Base-by-base conservation (phyloP, 1,140 invertebrate species). In the Himalopsyche phryganea region DNA sequence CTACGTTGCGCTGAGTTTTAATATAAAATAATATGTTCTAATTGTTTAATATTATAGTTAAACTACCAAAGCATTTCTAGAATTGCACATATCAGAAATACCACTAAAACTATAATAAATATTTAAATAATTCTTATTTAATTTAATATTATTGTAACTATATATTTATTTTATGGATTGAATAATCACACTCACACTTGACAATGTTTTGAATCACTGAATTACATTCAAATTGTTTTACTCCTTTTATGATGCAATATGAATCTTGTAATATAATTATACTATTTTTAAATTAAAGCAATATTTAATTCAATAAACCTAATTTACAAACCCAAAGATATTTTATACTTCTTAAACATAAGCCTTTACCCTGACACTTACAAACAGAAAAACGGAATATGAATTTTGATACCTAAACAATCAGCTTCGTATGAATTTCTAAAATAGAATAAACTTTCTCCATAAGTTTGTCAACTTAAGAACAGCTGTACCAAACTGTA, bases 1-100 rank as follows among this genome's bases (percentile, higher is more conserved):
- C 41, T 58, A 58, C 53, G 58, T 61, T 41, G 13, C 45, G 47
- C 45, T 38, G 19, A 20, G 36, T 36, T 54, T 54, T 54, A 11
- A 54, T 54, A 46, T 38, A 54, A 45, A 54, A 54, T 45, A 36
- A 11, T 28, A 15, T 44, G 15, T 44, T 41, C 15, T 41, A 13
- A 13, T 41, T 13, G n/a, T 14, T 14, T 41, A 41, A 41, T 41
- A 41, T 11, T 41, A 14, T 17, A 18, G 41, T 44, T 19, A 44
- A 7, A 9, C 6, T 15, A 44, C 14, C n/a, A 44, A 44, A 44
- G 19, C 19, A 19, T 44, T 18, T 18, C 41, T 44, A 19, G 41
- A 44, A 18, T 44, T 49, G 20, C 10, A 49, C 47, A 28, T 28
- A 28, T 28, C 23, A 28, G 23, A 28, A 28, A 28, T 40, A 40